Evolutionary conservation across 1,140 invertebrate species (phyloP).

Genomic region (Subanguina moxae): DNA sequence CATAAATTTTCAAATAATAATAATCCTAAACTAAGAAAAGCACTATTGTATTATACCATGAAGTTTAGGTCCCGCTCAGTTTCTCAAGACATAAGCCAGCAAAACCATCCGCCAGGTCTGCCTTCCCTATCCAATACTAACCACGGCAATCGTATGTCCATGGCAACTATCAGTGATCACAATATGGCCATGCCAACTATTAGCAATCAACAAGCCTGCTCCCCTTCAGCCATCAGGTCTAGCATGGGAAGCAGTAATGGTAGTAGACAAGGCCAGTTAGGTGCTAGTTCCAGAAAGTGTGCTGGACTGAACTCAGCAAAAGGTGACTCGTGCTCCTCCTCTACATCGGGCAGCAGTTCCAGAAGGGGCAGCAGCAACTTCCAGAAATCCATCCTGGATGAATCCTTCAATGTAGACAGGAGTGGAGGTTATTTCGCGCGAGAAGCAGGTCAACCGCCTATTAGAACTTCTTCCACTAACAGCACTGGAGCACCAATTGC

Average conservation of each 20-base stretch:
- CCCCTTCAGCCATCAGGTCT: background rate
- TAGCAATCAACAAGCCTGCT: slow-evolving; percentile 59
- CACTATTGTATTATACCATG: background rate
- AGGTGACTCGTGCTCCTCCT: background rate
- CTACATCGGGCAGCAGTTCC: background rate
- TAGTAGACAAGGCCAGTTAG: background rate
- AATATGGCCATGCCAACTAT: slow-evolving; percentile 67
- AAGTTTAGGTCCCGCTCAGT: slow-evolving; percentile 50
- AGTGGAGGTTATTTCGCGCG: background rate
- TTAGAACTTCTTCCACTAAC: background rate
- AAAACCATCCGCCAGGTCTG: slow-evolving; percentile 62
- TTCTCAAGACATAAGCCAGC: slow-evolving; percentile 58
- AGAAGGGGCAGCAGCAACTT: background rate
- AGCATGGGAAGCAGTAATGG: background rate
- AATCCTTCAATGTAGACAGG: background rate
- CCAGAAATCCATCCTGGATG: background rate
- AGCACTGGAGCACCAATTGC: background rate
- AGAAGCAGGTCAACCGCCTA: no score
- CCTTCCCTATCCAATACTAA: slow-evolving; percentile 60
- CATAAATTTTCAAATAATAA: background rate
- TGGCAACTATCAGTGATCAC: slow-evolving; percentile 45
- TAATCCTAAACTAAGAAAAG: no score
- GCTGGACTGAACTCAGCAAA: background rate
- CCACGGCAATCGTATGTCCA: slow-evolving; percentile 25
- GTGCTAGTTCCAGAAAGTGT: background rate